Evolutionary conservation across 2,113 vertebrate species (phyloP), one percentile per base, ranked within the genome.

Genomic region (Coturnix japonica): DNA sequence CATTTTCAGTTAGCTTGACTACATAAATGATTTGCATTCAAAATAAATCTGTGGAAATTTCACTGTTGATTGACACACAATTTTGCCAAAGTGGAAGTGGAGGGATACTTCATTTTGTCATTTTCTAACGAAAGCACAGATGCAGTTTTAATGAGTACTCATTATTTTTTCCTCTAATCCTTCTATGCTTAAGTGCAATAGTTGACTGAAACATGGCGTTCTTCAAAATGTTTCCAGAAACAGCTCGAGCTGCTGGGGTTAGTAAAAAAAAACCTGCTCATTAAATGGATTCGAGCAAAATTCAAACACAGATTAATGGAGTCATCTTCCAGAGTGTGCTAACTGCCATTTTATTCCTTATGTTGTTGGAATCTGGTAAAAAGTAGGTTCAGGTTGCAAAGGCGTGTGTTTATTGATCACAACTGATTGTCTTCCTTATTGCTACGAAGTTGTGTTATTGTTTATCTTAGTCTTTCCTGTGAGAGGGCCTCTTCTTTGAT

Each of bases 401-500:
- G 85, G 61, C 25, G 46, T 83, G 37, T 43, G 35, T 63, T 33
- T 89, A 39, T 86, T 93, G 51, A 71, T 81, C 77, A 26, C 61
- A 81, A 41, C 12, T 41, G n/a, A 46, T 90, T 69, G 59, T 83
- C 65, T 90, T 74, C 13, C 47, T 46, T 69, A 51, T 63, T 69
- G n/a, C 33, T 81, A 31, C 70, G 72, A 21, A 88, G 70, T 23
- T 78, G 17, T 25, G 10, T 33, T 89, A 95, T 72, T 85, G 28
- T 86, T 86, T 87, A 66, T 80, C 80, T 95, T 66, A 82, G 64
- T 81, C 73, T 72, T 37, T 89, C 33, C 81, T 30, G 39, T 39
- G 13, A 64, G 47, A 71, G 53, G 33, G 49, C 15, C 16, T 85
- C 37, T 81, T 74, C 65, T 86, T 88, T 91, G 56, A 66, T 92